A percentile compares a stretch with the other conserved stretches of the same genome.
Conservation (phyloP, 2,113 vertebrate genomes). For the Phrynocephalus versicolor region DNA sequence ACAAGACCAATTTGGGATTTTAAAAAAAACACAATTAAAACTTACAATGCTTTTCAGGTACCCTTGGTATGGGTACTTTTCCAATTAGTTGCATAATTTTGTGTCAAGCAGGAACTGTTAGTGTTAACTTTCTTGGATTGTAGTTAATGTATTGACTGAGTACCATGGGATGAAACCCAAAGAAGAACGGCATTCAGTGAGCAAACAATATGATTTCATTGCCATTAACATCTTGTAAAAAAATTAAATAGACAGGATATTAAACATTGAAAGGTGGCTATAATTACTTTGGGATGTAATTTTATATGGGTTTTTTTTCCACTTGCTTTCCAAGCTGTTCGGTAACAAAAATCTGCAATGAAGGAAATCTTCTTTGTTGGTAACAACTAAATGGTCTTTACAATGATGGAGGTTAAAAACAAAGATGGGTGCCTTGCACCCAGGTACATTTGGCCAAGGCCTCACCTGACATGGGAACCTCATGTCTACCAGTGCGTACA, state of each 20-base stretch:
- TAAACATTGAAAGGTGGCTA: slow-evolving; percentile 34
- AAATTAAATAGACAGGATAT: slow-evolving; percentile 12
- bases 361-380: neutral
- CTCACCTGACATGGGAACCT: no score
- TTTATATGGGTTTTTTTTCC: neutral
- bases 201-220: slow-evolving; percentile 28
- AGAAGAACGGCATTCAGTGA: slow-evolving; percentile 30
- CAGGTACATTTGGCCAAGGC: no score
- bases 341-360: neutral
- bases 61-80: neutral
- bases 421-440: no score
- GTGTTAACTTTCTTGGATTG: neutral
- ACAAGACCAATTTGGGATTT: slow-evolving; percentile 2
- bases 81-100: neutral
- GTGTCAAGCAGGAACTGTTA: slow-evolving; percentile 7
- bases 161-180: slow-evolving; percentile 14
- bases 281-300: slow-evolving; percentile 9
- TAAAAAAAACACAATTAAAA: slow-evolving; percentile 20
- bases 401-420: no score
- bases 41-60: neutral
- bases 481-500: no score
- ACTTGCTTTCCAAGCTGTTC: neutral
- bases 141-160: neutral
- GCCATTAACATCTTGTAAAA: slow-evolving; percentile 27
- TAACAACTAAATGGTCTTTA: neutral